phyloP scores from a whole-genome alignment of 2,113 vertebrate species.

The Chaenocephalus aceratus region DNA sequence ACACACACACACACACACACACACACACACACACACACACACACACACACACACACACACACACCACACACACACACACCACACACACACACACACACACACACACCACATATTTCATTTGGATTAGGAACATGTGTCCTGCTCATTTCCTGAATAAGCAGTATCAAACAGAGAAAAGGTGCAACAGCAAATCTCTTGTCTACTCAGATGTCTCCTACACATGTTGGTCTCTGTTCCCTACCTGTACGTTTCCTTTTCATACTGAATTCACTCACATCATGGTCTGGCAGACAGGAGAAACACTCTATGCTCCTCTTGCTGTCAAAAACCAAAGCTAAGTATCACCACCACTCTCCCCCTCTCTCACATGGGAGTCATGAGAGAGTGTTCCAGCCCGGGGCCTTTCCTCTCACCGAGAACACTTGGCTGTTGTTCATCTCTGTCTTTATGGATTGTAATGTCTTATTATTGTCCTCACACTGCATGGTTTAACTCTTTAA shows the following conservation, averaged over 20 bases:
- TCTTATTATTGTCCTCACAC: not conserved
- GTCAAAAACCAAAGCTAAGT: not conserved
- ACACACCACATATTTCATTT: not conserved
- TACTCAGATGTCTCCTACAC: not conserved
- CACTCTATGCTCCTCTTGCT: not conserved
- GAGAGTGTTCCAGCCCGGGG: not conserved
- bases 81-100: not conserved
- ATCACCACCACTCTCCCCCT: not conserved
- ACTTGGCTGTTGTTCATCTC: constrained; percentile 30
- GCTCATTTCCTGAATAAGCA: constrained; percentile 33
- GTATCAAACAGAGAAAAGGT: constrained; percentile 12
- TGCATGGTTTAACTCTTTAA: not conserved
- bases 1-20: no score
- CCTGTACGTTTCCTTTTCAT: not conserved
- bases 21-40: no score
- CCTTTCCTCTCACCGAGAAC: constrained; percentile 11
- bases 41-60: no score
- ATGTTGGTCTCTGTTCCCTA: not conserved
- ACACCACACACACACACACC: not conserved
- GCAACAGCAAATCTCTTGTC: not conserved
- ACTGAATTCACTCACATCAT: not conserved
- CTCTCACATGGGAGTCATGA: constrained; percentile 23
- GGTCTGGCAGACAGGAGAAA: not conserved
- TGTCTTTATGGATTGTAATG: not conserved
- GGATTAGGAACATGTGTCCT: constrained; percentile 40